Percentiles rank a stretch among this genome's conserved stretches.
These are phyloP conservation scores for Stomatorhinus walkeri DNA, from an alignment of 2,797 vertebrate species.

Conservation along the genomic window DNA sequence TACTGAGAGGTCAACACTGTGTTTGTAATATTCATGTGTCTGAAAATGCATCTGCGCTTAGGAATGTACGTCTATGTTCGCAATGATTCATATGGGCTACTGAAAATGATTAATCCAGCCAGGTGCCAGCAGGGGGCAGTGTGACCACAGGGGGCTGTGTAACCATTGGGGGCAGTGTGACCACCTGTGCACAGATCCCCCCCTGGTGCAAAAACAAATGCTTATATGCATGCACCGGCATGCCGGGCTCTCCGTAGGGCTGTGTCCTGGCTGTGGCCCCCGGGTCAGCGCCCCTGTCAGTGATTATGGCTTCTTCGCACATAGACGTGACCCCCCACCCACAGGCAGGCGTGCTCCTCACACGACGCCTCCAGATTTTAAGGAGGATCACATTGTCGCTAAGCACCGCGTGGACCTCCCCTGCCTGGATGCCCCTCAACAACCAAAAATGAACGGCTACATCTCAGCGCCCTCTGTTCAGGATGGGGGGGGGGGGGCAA, in stretches of 20 bases:
- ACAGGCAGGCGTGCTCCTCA: not conserved
- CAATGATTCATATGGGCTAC: not conserved
- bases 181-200: not conserved
- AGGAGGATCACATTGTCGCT: not conserved
- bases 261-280: not conserved
- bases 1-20: not conserved
- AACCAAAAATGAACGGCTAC: not conserved
- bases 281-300: not conserved
- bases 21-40: not conserved
- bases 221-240: not conserved
- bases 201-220: not conserved
- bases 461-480: not conserved
- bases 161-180: not conserved
- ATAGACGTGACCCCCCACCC: not conserved
- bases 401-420: not conserved
- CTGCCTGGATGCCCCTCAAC: not conserved
- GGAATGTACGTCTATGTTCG: not conserved
- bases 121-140: not conserved
- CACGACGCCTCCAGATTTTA: not conserved
- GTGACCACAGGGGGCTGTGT: not conserved
- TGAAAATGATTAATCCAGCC: conserved; percentile 13
- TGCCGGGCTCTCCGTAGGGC: not conserved
- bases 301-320: not conserved
- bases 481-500: not conserved
- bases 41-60: not conserved